Evolutionary conservation across 2,113 vertebrate genomes (phyloP), one percentile per base, ranked within the genome.

Genomic region (Lagenorhynchus albirostris): DNA sequence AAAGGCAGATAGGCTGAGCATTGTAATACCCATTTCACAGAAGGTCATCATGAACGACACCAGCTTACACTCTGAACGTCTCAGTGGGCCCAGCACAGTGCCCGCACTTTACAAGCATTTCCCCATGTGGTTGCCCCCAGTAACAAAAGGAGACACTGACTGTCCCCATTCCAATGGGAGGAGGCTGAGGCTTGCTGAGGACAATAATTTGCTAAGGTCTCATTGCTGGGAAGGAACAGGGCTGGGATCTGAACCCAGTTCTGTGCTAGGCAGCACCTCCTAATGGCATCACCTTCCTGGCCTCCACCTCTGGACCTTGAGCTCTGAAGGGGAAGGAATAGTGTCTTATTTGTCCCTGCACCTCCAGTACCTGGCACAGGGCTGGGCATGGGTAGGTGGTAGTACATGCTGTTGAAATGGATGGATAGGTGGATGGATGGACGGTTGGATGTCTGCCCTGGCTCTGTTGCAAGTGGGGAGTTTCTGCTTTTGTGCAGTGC

Each of bases 391-490:
- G 15, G 80, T 25, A 68, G 88, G 31, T 0, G 1, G 58, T 74
- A 31, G 38, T n/a, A 87, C 38, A 29, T 81, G 63, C 41, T 90
- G 95, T 58, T 23, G 89, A 80, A 73, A 79, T 26, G 68, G 91
- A 25, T 11, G 80, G 77, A 15, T 8, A 7, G 83, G 44, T 25
- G 14, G 67, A 33, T 5, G 29, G 83, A 86, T 0, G 5, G 74
- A 47, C 0, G 17, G 60, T 21, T 47, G 77, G 67, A n/a, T 62
- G 74, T 90, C 71, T 73, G 94, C 67, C 60, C 53, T 41, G 5
- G 65, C 47, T 93, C 84, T 95, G 94, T 65, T 85, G 93, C 89
- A 91, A 97, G 65, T 8, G 50, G 62, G 60, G 90, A 96, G 86
- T 89, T 91, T 88, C 95, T 95, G 55, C 65, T 71, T 21, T 95